Conservation (phyloP, 2,888 invertebrate species). For the Notodonta dromedarius region DNA sequence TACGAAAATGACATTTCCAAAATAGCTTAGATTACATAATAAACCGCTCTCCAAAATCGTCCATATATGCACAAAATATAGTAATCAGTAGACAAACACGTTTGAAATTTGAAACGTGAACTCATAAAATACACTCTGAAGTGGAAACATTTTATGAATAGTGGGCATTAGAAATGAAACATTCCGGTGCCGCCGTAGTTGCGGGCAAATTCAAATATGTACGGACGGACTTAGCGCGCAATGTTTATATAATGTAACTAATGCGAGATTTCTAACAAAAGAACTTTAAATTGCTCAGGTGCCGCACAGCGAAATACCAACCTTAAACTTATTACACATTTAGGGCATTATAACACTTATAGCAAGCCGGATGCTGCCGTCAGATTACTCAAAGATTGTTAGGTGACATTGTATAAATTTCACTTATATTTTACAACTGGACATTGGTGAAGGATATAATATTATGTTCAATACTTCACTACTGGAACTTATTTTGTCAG, state of each 20-base stretch:
- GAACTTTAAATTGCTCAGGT: conserved; percentile 33
- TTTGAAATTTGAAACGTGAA: conserved; percentile 16
- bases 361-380: too few relatives aligned
- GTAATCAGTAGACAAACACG: conserved; percentile 34
- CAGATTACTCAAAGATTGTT: too few relatives aligned
- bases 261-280: conserved; percentile 48
- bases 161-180: conserved; percentile 35
- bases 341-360: neutral
- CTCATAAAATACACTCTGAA: conserved; percentile 22
- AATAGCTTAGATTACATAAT: too few relatives aligned
- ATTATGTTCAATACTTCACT: too few relatives aligned
- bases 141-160: conserved; percentile 34
- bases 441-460: too few relatives aligned
- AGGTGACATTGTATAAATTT: too few relatives aligned
- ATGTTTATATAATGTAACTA: conserved; percentile 37
- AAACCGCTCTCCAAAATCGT: neutral
- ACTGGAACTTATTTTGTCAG: neutral
- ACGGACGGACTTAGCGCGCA: conserved; percentile 20
- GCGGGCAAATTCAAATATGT: conserved; percentile 38
- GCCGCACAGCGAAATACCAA: neutral
- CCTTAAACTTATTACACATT: neutral
- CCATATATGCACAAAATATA: conserved; percentile 19
- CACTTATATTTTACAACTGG: too few relatives aligned
- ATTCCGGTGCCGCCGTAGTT: conserved; percentile 20
- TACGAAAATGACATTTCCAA: too few relatives aligned